Percentiles rank a stretch among this genome's conserved stretches.
phyloP scores from a whole-genome alignment of 2,113 vertebrate genomes.

The Suncus etruscus region DNA sequence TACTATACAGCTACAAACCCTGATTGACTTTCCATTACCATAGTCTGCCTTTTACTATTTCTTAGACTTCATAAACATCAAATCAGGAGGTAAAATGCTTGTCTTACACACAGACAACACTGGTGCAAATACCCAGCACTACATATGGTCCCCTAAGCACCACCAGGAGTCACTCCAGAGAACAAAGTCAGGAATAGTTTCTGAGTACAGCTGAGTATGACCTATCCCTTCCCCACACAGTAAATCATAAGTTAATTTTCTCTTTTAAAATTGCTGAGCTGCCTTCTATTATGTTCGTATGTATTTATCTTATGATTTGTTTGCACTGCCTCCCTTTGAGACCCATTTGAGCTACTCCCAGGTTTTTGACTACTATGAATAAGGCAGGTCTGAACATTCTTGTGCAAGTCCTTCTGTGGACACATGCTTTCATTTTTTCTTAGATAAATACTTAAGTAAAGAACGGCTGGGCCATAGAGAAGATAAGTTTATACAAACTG shows the following conservation, averaged over 20 bases:
- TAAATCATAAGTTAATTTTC: too few relatives aligned
- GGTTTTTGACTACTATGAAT: neutral
- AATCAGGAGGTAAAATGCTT: too few relatives aligned
- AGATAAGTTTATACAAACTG: conserved; percentile 2
- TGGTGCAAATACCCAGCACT: too few relatives aligned
- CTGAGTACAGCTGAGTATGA: too few relatives aligned
- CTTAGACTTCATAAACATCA: neutral
- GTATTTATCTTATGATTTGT: neutral
- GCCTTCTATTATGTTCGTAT: neutral
- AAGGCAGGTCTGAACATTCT: neutral
- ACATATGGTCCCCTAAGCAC: too few relatives aligned
- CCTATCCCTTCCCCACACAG: too few relatives aligned
- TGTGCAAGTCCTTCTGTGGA: neutral
- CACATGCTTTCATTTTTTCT: neutral
- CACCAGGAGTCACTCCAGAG: too few relatives aligned
- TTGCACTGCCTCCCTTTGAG: neutral
- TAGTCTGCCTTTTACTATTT: neutral
- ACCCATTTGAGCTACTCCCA: neutral
- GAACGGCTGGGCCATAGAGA: neutral
- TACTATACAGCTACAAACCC: too few relatives aligned
- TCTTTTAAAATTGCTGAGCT: neutral
- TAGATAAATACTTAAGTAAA: neutral
- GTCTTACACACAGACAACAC: too few relatives aligned
- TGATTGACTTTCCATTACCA: neutral
- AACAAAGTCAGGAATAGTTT: too few relatives aligned